Conservation (phyloP, 2,888 invertebrate genomes). For the Campopleginae sp. region DNA sequence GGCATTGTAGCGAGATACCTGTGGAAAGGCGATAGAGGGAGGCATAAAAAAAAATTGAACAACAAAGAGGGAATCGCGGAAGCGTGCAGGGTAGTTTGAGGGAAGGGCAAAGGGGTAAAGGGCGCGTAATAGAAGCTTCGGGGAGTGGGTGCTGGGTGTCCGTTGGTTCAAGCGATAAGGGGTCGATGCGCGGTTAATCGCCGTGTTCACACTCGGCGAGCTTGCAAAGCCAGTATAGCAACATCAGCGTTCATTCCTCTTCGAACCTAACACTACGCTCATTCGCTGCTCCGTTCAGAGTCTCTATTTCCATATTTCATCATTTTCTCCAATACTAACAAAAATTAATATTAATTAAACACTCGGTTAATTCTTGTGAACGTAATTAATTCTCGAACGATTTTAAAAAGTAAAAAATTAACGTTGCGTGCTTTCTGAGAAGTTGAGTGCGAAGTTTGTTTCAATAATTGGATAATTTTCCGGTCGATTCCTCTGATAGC, state of each 20-base stretch:
- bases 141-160: slow-evolving; percentile 39
- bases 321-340: neutral
- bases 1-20: slow-evolving; percentile 18
- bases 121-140: slow-evolving; percentile 49
- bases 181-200: slow-evolving; percentile 79
- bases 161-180: slow-evolving; percentile 68
- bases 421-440: no score
- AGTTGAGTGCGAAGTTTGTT: no score
- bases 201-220: slow-evolving; percentile 77
- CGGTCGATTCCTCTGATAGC: no score
- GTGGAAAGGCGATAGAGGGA: slow-evolving; percentile 18
- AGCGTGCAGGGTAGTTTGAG: slow-evolving; percentile 22
- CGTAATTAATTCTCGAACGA: neutral
- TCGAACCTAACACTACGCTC: slow-evolving; percentile 34
- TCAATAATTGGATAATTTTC: no score
- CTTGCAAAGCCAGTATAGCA: slow-evolving; percentile 73
- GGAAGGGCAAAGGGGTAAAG: slow-evolving; percentile 44
- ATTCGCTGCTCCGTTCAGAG: slow-evolving; percentile 39
- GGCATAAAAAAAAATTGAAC: slow-evolving; percentile 21
- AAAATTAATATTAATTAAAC: neutral
- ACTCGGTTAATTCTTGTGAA: neutral
- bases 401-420: neutral
- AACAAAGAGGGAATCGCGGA: slow-evolving; percentile 20
- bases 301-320: neutral
- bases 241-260: slow-evolving; percentile 47